phyloP scores from a whole-genome alignment of 2,888 invertebrate genomes.

The Tinea semifulvella region DNA sequence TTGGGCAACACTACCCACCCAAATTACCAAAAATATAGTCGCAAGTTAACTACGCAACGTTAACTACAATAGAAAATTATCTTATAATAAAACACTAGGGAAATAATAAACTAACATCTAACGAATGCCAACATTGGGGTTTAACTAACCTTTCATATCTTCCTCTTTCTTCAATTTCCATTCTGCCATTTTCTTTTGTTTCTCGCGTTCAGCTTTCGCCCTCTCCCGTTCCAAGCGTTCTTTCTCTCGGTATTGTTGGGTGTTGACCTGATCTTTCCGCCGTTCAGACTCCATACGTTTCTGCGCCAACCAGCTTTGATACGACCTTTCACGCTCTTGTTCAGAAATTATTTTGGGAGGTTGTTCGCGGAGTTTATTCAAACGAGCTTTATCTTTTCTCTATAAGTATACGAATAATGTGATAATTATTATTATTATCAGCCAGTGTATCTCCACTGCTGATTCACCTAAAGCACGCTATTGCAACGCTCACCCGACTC shows the following conservation, averaged over 20 bases:
- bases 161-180: constrained; percentile 70
- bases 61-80: no score
- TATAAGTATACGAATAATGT: constrained; percentile 20
- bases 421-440: not conserved
- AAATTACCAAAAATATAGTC: no score
- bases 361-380: constrained; percentile 35
- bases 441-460: no score
- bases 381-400: constrained; percentile 42
- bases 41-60: no score
- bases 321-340: constrained; percentile 58
- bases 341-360: constrained; percentile 29
- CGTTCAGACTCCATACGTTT: constrained; percentile 42
- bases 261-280: constrained; percentile 47
- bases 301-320: constrained; percentile 61
- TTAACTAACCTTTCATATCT: constrained; percentile 61
- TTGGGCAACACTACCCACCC: no score
- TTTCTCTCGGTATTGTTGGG: constrained; percentile 38
- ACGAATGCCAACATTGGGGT: constrained; percentile 2
- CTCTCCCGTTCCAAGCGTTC: constrained; percentile 46
- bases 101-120: not conserved
- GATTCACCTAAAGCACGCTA: no score
- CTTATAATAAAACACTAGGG: constrained; percentile 3
- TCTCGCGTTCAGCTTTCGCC: constrained; percentile 38
- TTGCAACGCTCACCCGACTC: no score
- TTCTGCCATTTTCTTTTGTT: constrained; percentile 55